Percentiles rank a stretch among this genome's conserved stretches.
Conservation (phyloP, 2,888 invertebrate genomes). For the Therioaphis trifolii region DNA sequence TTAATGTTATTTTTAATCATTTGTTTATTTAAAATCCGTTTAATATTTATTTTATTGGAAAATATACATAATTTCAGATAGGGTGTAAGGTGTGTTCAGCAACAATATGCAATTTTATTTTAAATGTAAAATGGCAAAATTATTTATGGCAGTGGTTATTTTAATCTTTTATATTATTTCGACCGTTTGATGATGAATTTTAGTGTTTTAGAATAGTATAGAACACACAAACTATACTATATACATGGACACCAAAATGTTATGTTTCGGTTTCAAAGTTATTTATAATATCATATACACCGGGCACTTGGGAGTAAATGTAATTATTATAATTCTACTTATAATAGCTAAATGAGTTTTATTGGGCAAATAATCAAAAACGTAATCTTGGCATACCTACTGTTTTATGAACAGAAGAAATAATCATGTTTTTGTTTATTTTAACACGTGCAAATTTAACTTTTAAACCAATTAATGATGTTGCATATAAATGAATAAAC, state of each 20-base stretch:
- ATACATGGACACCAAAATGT: neutral
- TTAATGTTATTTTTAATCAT: neutral
- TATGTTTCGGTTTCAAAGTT: conserved; percentile 43
- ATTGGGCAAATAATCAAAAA: conserved; percentile 55
- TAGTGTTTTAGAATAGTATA: conserved; percentile 7
- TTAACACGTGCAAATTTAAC: conserved; percentile 34
- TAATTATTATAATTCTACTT: conserved; percentile 48
- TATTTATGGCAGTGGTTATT: conserved; percentile 38
- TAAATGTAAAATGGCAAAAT: neutral
- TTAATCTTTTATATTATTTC: conserved; percentile 52
- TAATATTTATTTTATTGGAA: no score
- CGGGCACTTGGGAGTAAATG: conserved; percentile 31
- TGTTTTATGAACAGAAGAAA: conserved; percentile 26
- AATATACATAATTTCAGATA: neutral
- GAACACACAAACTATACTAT: conserved; percentile 1
- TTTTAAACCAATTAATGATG: conserved; percentile 40
- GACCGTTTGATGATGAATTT: conserved; percentile 45
- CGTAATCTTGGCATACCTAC: conserved; percentile 41
- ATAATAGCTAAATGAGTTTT: conserved; percentile 39
- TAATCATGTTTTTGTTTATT: conserved; percentile 48
- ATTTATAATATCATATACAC: conserved; percentile 45
- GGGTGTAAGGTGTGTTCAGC: neutral
- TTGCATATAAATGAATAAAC: conserved; percentile 21
- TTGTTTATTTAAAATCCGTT: neutral
- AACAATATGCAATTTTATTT: conserved; percentile 20